Evolutionary conservation across 2,888 invertebrate genomes (phyloP).

Genomic region (Unio delphinus): DNA sequence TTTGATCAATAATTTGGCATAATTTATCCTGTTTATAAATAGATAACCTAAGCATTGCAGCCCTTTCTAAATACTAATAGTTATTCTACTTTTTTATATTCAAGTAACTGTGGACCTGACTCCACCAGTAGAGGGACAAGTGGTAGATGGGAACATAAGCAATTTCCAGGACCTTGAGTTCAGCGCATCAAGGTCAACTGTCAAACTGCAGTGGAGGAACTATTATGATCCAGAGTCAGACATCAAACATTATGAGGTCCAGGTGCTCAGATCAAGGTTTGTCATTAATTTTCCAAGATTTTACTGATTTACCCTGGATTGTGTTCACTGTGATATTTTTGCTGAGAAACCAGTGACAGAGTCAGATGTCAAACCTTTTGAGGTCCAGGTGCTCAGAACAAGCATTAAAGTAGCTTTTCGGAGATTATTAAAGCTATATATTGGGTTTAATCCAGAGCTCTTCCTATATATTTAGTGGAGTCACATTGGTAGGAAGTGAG

Average conservation of each 20-base stretch:
- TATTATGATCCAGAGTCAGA: conserved; percentile 53
- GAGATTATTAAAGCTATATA: too few relatives aligned
- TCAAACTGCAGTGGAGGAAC: conserved; percentile 44
- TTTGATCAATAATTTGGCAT: too few relatives aligned
- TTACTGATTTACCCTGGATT: too few relatives aligned
- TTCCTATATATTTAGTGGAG: too few relatives aligned
- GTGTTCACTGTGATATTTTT: too few relatives aligned
- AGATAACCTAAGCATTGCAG: too few relatives aligned
- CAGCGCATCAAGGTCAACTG: conserved; percentile 40
- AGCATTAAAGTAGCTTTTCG: conserved; percentile 7
- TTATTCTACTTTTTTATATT: background rate
- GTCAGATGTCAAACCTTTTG: conserved; percentile 42
- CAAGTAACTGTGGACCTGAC: conserved; percentile 49
- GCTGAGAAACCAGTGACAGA: conserved; percentile 30
- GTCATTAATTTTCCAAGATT: too few relatives aligned
- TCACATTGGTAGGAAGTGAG: too few relatives aligned
- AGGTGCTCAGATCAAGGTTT: conserved; percentile 34
- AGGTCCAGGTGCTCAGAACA: conserved; percentile 36
- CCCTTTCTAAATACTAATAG: too few relatives aligned
- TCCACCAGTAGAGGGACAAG: conserved; percentile 37
- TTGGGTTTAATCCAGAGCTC: too few relatives aligned
- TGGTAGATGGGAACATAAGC: conserved; percentile 38
- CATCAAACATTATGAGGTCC: conserved; percentile 39
- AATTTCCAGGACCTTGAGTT: conserved; percentile 36
- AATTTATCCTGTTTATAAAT: too few relatives aligned